Conservation (phyloP, 2,888 invertebrate species). For the Eretmocerus hayati region DNA sequence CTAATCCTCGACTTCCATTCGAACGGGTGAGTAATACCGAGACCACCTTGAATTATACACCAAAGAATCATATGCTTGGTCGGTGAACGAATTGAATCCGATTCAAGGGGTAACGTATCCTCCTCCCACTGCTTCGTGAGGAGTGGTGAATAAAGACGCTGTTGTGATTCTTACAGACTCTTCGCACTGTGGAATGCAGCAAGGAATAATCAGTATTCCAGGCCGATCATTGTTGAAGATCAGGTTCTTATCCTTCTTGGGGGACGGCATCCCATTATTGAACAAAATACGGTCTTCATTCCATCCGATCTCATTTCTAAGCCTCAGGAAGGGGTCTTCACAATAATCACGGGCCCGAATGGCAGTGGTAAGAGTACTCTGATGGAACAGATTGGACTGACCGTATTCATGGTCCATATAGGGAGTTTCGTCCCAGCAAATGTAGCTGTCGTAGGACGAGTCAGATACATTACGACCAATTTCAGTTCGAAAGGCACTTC, state of each 20-base stretch:
- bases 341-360: conserved; percentile 84
- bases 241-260: conserved; percentile 56
- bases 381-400: conserved; percentile 75
- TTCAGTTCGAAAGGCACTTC: conserved; percentile 73
- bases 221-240: conserved; percentile 56
- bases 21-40: no score
- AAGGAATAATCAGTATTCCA: conserved; percentile 58
- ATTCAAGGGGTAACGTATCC: no score
- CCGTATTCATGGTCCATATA: conserved; percentile 79
- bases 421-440: conserved; percentile 85
- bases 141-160: no score
- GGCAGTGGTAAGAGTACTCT: conserved; percentile 89
- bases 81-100: no score
- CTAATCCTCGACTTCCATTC: no score
- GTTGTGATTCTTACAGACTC: conserved; percentile 56
- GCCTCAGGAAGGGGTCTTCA: conserved; percentile 53
- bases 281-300: conserved; percentile 60
- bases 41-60: no score
- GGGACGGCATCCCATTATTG: conserved; percentile 73
- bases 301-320: conserved; percentile 66
- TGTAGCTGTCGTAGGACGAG: conserved; percentile 61
- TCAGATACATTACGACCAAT: conserved; percentile 69
- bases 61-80: no score
- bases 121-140: no score
- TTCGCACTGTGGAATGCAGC: conserved; percentile 62